Evolutionary conservation across 2,113 vertebrate species (phyloP).

Genomic region (Felis chaus): DNA sequence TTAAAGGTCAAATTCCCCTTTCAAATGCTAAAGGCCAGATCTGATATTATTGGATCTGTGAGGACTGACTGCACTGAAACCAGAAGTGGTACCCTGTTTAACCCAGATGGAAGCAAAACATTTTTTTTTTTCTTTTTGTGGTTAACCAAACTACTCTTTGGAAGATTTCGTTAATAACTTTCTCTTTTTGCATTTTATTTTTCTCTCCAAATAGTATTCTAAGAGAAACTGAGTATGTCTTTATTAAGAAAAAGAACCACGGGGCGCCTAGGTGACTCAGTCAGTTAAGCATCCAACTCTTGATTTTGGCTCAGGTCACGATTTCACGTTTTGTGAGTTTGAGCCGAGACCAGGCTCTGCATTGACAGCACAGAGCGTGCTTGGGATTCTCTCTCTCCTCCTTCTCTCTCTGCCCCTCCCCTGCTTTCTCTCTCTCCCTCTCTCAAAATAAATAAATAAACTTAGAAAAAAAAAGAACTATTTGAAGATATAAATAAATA

Average conservation of each 20-base stretch:
- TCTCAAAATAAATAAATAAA: too few species aligned
- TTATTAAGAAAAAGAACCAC: not conserved
- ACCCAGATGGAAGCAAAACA: not conserved
- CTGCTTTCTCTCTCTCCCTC: too few species aligned
- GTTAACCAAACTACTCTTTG: not conserved
- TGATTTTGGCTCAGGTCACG: too few species aligned
- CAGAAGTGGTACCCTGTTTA: not conserved
- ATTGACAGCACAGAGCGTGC: too few species aligned
- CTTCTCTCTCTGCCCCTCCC: too few species aligned
- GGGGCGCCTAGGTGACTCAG: too few species aligned
- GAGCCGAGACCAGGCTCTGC: too few species aligned
- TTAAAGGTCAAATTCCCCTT: constrained; percentile 67
- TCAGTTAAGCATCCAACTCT: too few species aligned
- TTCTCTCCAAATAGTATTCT: constrained; percentile 23
- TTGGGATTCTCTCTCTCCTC: too few species aligned
- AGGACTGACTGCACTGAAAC: not conserved
- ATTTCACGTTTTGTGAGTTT: too few species aligned
- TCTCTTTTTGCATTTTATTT: constrained; percentile 32
- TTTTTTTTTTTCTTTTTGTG: not conserved
- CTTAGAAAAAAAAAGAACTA: not conserved
- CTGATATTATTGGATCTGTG: not conserved
- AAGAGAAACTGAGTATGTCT: not conserved
- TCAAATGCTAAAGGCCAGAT: constrained; percentile 30
- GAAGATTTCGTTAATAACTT: constrained; percentile 17
- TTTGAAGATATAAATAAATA: not conserved